These are phyloP conservation scores for Bruchidius siliquastri DNA, from an alignment of 2,888 invertebrate genomes.

Conservation along the genomic window DNA sequence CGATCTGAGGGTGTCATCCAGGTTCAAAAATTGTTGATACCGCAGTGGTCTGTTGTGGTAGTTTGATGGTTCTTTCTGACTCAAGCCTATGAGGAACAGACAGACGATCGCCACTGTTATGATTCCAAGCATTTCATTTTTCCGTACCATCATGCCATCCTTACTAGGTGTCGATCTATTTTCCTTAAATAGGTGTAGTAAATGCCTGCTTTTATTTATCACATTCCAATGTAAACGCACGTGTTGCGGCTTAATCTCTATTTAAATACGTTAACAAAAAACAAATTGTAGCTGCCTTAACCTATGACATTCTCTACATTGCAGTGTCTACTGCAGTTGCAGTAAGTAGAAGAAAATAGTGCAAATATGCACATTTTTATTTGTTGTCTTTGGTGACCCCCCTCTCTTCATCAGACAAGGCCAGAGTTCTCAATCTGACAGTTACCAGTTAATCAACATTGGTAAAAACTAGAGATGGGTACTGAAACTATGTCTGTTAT, in stretches of 20 bases:
- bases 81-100: slow-evolving; percentile 30
- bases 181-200: neutral
- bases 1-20: slow-evolving; percentile 17
- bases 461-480: neutral
- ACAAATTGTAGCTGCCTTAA: neutral
- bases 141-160: slow-evolving; percentile 27
- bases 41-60: slow-evolving; percentile 17
- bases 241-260: neutral
- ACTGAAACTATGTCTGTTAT: neutral
- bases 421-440: no score
- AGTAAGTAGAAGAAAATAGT: neutral
- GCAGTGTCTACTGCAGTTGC: neutral
- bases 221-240: neutral
- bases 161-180: neutral
- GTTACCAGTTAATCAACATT: neutral
- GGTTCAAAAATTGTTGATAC: slow-evolving; percentile 20
- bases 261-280: neutral
- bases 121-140: slow-evolving; percentile 30
- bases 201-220: neutral
- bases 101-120: slow-evolving; percentile 27
- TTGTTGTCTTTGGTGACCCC: neutral
- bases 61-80: slow-evolving; percentile 23
- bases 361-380: neutral
- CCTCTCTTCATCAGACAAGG: neutral
- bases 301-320: neutral